Evolutionary conservation across 2,113 vertebrate genomes (phyloP).

Genomic region (Pipra filicauda): DNA sequence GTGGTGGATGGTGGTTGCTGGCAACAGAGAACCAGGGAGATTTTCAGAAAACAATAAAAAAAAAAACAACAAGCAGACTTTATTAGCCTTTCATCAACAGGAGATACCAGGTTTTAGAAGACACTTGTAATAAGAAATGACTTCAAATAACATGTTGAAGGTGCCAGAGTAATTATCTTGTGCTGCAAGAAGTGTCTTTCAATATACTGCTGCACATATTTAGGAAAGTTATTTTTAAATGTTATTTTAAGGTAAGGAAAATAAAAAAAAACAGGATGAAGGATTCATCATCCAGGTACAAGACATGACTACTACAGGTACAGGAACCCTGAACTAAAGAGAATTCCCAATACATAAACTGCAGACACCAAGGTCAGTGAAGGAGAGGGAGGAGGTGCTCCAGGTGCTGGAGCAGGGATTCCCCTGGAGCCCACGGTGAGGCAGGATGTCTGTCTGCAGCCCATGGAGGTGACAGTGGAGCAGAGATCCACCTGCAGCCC

Average conservation of each 20-base stretch:
- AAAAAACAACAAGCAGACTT: neutral
- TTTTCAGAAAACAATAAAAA: neutral
- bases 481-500: neutral
- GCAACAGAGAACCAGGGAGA: neutral
- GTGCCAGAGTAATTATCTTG: neutral
- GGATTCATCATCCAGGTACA: neutral
- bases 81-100: neutral
- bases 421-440: neutral
- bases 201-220: rapidly evolving
- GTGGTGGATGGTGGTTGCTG: slow-evolving; percentile 95
- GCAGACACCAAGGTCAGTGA: neutral
- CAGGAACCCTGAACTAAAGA: neutral
- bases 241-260: neutral
- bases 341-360: neutral
- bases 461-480: neutral
- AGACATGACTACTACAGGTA: neutral
- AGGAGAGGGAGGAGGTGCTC: neutral
- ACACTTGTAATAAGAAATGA: neutral
- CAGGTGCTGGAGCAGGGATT: neutral
- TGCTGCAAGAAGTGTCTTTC: neutral
- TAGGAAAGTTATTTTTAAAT: neutral
- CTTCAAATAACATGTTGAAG: neutral
- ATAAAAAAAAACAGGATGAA: neutral
- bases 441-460: too few species aligned
- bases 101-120: neutral